A percentile compares a stretch with the other conserved stretches of the same genome.
These are phyloP conservation scores for Lycia hirtaria DNA, from an alignment of 2,888 invertebrate genomes.

Conservation along the genomic window DNA sequence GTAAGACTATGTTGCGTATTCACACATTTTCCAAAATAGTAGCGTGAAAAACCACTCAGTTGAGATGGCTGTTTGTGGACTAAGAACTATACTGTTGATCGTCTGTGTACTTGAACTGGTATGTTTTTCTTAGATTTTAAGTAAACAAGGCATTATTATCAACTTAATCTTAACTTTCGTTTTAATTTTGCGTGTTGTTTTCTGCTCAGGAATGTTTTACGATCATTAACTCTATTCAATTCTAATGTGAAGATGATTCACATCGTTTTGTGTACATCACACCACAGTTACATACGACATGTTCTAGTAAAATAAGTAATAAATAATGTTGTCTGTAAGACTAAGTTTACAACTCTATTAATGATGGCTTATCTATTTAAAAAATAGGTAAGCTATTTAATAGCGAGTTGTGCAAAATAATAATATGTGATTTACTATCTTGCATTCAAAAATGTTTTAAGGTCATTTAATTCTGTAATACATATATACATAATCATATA, in stretches of 20 bases:
- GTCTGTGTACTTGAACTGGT: constrained; percentile 80
- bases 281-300: not conserved
- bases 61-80: constrained; percentile 79
- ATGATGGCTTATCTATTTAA: not conserved
- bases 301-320: not conserved
- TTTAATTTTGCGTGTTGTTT: constrained; percentile 1
- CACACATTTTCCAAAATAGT: constrained; percentile 12
- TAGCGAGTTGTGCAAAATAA: no score
- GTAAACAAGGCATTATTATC: constrained; percentile 6
- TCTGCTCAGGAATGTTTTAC: not conserved
- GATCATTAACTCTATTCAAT: not conserved
- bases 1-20: constrained; percentile 5
- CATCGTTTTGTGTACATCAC: not conserved
- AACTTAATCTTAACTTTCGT: not conserved
- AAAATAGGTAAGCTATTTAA: no score
- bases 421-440: no score
- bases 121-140: constrained; percentile 42
- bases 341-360: not conserved
- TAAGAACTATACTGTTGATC: constrained; percentile 76
- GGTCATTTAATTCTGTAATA: no score
- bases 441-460: no score
- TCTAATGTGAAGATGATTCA: constrained; percentile 8
- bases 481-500: no score
- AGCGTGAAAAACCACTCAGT: constrained; percentile 29
- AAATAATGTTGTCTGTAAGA: not conserved